A percentile compares a stretch with the other conserved stretches of the same genome.
These are phyloP conservation scores for Petrocephalus zakoni DNA, from an alignment of 2,113 vertebrate genomes.

Conservation along the genomic window DNA sequence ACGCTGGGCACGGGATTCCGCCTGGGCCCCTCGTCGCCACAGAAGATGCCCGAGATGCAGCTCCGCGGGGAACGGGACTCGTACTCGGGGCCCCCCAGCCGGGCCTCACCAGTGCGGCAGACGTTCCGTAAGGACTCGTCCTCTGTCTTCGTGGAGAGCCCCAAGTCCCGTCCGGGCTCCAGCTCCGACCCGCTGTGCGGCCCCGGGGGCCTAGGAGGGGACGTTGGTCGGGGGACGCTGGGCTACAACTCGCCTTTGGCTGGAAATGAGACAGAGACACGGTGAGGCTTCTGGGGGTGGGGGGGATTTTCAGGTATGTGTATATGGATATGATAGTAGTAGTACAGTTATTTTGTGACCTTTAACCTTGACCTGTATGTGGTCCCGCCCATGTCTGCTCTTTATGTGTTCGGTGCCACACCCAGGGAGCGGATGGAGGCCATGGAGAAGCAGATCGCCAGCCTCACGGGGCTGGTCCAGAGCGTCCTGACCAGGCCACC, in stretches of 20 bases:
- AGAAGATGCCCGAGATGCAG: conserved; percentile 77
- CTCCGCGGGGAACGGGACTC: conserved; percentile 64
- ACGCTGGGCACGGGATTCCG: conserved; percentile 75
- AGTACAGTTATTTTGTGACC: not conserved
- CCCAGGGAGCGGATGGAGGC: conserved; percentile 91
- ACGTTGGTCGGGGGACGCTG: conserved; percentile 49
- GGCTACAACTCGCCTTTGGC: conserved; percentile 73
- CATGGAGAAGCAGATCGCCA: conserved; percentile 99
- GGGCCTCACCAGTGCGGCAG: conserved; percentile 87
- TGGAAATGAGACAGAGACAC: conserved; percentile 82
- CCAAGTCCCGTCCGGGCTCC: conserved; percentile 68
- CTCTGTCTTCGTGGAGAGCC: conserved; percentile 82
- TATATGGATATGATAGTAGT: not conserved
- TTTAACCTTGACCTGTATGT: not conserved
- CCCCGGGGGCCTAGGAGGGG: conserved; percentile 67
- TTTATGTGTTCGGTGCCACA: not conserved
- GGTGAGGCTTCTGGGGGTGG: conserved; percentile 56
- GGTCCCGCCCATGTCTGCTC: not conserved
- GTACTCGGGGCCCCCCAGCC: conserved; percentile 74
- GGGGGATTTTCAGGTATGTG: not conserved
- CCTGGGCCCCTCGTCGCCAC: conserved; percentile 79
- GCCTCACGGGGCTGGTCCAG: conserved; percentile 90
- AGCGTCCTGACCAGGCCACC: conserved; percentile 84
- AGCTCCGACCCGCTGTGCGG: conserved; percentile 73
- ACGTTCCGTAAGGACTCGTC: conserved; percentile 84